A percentile compares a stretch with the other conserved stretches of the same genome.
These are phyloP conservation scores for Melieria crassipennis DNA, from an alignment of 2,888 invertebrate species.

Conservation along the genomic window DNA sequence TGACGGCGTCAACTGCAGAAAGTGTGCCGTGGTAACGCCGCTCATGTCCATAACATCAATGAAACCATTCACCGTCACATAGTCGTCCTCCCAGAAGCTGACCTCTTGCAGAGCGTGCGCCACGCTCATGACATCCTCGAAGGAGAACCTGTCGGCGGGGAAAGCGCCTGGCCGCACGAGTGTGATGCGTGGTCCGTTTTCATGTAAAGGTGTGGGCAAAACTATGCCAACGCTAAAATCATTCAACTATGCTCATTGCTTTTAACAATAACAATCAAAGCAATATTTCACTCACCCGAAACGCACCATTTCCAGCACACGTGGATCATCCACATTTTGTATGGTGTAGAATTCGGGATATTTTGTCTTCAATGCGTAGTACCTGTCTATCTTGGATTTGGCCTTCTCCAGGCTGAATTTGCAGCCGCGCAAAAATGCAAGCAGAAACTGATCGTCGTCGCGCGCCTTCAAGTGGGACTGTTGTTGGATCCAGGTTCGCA, in stretches of 20 bases:
- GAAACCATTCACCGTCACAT: slow-evolving; percentile 68
- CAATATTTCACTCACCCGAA: slow-evolving; percentile 1
- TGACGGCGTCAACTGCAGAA: slow-evolving; percentile 70
- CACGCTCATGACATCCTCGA: slow-evolving; percentile 68
- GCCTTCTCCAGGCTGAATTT: slow-evolving; percentile 69
- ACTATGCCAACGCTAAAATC: slow-evolving; percentile 41
- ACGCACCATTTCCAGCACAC: slow-evolving; percentile 43
- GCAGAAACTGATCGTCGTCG: slow-evolving; percentile 65
- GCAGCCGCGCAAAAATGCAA: slow-evolving; percentile 68
- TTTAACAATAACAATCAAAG: background rate
- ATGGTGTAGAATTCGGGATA: slow-evolving; percentile 69
- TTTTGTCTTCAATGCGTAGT: slow-evolving; percentile 68
- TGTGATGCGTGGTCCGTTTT: slow-evolving; percentile 67
- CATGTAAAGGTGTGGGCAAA: slow-evolving; percentile 58
- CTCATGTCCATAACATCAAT: slow-evolving; percentile 69
- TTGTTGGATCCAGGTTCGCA: slow-evolving; percentile 67
- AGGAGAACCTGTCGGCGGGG: slow-evolving; percentile 65
- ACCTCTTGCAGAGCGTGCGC: slow-evolving; percentile 70
- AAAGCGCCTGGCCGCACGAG: slow-evolving; percentile 67
- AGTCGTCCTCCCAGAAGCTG: slow-evolving; percentile 70
- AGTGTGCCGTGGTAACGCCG: slow-evolving; percentile 67
- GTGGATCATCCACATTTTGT: slow-evolving; percentile 49
- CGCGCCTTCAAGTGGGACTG: slow-evolving; percentile 65
- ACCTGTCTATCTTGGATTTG: slow-evolving; percentile 69
- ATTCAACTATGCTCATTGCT: background rate